Percentiles rank a stretch among this genome's conserved stretches.
Evolutionary conservation across 2,888 invertebrate species (phyloP).

Genomic region (Isoperla grammatica): DNA sequence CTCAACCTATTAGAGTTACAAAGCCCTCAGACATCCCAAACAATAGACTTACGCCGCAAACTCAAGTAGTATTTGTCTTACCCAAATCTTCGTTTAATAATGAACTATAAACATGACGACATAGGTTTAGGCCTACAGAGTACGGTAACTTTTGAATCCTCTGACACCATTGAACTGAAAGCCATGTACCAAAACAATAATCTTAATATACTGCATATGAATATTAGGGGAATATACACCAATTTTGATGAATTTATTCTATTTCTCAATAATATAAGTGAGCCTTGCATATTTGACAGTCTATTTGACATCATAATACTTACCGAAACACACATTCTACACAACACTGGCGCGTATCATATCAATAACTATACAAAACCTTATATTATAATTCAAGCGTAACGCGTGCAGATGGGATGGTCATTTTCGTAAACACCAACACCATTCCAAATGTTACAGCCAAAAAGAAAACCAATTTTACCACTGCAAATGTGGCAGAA

Average conservation of each 20-base stretch:
- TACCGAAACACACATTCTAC: slow-evolving; percentile 3
- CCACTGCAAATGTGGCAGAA: not conserved
- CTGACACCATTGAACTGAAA: no score
- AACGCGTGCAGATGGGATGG: not conserved
- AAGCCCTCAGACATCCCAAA: no score
- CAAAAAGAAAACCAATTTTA: not conserved
- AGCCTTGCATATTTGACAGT: no score
- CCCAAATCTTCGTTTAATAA: no score
- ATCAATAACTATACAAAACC: not conserved
- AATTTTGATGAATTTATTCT: slow-evolving; percentile 1
- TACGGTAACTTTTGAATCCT: no score
- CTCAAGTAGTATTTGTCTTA: no score
- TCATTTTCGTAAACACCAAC: not conserved
- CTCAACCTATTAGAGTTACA: no score
- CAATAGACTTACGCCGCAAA: no score
- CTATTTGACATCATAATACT: not conserved
- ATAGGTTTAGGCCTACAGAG: no score
- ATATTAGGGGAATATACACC: not conserved
- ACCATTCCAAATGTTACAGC: no score
- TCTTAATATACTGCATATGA: not conserved
- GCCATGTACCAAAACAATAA: no score
- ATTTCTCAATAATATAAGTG: not conserved
- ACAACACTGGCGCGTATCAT: not conserved
- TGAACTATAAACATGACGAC: no score
- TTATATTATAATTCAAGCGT: not conserved